Evolutionary conservation across 2,888 invertebrate species (phyloP).

Genomic region (Ethmia dodecea): DNA sequence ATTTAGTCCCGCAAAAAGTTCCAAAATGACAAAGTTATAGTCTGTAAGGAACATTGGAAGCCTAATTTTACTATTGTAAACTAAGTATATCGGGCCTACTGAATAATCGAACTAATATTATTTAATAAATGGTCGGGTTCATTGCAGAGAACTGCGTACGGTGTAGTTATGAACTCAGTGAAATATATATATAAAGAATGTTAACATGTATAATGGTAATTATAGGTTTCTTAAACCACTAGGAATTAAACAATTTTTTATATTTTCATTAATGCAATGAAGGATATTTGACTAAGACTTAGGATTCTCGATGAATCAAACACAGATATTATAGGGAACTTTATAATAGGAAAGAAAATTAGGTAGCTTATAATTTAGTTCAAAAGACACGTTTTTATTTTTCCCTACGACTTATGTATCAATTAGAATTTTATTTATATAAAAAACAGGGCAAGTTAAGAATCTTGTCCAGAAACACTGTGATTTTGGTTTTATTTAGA

Average conservation of each 20-base stretch:
- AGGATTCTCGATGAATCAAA: conserved; percentile 43
- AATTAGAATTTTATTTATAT: conserved; percentile 64
- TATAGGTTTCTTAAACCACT: conserved; percentile 72
- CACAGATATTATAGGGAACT: conserved; percentile 46
- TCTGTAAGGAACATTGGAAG: conserved; percentile 47
- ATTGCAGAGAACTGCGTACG: conserved; percentile 24
- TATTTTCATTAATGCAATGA: conserved; percentile 73
- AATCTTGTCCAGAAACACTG: conserved; percentile 69
- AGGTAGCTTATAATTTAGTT: conserved; percentile 61
- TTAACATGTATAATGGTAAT: conserved; percentile 68
- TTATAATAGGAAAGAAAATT: conserved; percentile 48
- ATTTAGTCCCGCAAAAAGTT: conserved; percentile 37
- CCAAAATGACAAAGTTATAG: conserved; percentile 36
- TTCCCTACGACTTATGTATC: conserved; percentile 48
- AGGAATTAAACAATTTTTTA: conserved; percentile 69
- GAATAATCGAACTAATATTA: conserved; percentile 58
- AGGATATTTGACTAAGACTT: conserved; percentile 64
- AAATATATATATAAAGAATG: conserved; percentile 65
- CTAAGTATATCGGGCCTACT: conserved; percentile 62
- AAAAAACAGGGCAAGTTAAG: conserved; percentile 61
- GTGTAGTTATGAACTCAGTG: conserved; percentile 47
- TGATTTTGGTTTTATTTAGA: conserved; percentile 75
- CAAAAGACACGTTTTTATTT: conserved; percentile 62
- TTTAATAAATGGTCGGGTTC: conserved; percentile 13
- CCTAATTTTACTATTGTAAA: conserved; percentile 61